Conservation (phyloP, 2,797 vertebrate genomes). For the Poeciliopsis paucimaculata region DNA sequence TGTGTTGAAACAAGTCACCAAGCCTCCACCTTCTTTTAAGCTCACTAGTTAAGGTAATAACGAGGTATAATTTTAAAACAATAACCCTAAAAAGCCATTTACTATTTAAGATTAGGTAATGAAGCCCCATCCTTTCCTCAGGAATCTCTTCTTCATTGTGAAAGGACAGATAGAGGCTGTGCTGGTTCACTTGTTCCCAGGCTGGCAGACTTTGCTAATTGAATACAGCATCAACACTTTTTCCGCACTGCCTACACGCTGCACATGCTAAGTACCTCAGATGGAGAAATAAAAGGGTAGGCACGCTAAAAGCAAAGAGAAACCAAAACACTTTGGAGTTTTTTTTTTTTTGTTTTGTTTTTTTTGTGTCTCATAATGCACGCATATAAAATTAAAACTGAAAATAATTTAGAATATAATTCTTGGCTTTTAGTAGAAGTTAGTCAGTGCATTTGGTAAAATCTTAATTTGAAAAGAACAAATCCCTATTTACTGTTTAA, state of each 20-base stretch:
- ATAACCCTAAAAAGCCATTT: slow-evolving; percentile 28
- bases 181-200: slow-evolving; percentile 54
- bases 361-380: slow-evolving; percentile 11
- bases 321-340: slow-evolving; percentile 22
- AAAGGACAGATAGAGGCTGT: slow-evolving; percentile 39
- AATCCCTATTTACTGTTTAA: neutral
- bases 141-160: slow-evolving; percentile 14
- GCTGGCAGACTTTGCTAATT: slow-evolving; percentile 67
- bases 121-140: slow-evolving; percentile 38
- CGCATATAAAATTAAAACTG: slow-evolving; percentile 19
- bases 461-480: neutral
- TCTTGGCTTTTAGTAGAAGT: neutral
- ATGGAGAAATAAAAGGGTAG: slow-evolving; percentile 14
- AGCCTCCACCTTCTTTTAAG: neutral
- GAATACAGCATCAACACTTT: slow-evolving; percentile 73
- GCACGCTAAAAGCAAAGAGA: slow-evolving; percentile 20
- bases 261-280: slow-evolving; percentile 73
- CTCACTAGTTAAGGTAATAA: neutral
- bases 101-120: slow-evolving; percentile 44
- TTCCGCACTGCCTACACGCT: slow-evolving; percentile 68
- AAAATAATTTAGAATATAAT: neutral
- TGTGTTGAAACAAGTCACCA: neutral
- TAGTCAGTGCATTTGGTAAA: neutral
- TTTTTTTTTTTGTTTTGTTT: neutral
- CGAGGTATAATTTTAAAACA: slow-evolving; percentile 18